Conservation (phyloP, 1,140 invertebrate genomes). For the Lucilia sericata region DNA sequence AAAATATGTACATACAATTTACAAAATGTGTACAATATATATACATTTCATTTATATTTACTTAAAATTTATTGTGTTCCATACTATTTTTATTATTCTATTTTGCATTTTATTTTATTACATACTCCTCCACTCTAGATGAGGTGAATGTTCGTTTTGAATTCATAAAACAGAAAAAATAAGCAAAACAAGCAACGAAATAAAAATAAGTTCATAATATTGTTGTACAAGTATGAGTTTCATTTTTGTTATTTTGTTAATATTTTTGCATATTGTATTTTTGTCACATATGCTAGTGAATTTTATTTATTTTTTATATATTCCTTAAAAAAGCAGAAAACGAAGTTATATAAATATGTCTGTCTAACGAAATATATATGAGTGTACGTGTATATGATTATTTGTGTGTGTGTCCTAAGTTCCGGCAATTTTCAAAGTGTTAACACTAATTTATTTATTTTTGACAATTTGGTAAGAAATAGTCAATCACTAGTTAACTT, state of each 20-base stretch:
- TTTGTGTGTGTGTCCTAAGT: neutral
- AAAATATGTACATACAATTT: too few relatives aligned
- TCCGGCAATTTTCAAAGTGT: too few relatives aligned
- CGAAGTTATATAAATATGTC: neutral
- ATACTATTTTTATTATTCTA: neutral
- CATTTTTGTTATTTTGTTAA: neutral
- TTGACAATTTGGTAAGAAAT: too few relatives aligned
- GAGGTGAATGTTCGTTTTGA: conserved; percentile 17
- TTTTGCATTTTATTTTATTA: conserved; percentile 7
- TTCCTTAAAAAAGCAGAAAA: neutral
- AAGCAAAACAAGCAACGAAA: neutral
- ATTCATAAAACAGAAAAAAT: neutral
- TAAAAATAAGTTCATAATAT: neutral
- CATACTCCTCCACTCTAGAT: neutral
- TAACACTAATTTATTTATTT: too few relatives aligned
- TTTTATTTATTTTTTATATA: neutral
- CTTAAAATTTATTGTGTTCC: too few relatives aligned
- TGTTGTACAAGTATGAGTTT: neutral
- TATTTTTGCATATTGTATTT: conserved; percentile 16
- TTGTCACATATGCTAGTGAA: conserved; percentile 18
- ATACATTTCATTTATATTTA: too few relatives aligned
- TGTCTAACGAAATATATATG: too few relatives aligned
- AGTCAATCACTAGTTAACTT: too few relatives aligned
- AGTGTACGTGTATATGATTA: too few relatives aligned
- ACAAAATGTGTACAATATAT: too few relatives aligned